phyloP scores from a whole-genome alignment of 2,888 invertebrate species.

The Idaea straminata region DNA sequence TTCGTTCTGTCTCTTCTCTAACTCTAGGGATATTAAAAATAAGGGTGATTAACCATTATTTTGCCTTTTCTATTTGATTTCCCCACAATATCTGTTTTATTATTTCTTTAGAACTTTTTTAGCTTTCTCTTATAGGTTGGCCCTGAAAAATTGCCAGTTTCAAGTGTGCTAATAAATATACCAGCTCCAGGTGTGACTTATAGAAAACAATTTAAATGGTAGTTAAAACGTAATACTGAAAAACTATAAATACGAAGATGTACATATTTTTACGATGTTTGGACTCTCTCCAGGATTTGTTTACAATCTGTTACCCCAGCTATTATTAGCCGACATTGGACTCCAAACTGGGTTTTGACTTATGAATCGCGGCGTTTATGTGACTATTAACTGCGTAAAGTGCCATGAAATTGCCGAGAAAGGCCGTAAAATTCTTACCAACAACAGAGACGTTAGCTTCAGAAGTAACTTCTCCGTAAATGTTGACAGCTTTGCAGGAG shows the following conservation, averaged over 20 bases:
- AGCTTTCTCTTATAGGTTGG: no score
- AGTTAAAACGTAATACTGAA: neutral
- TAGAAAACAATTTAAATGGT: no score
- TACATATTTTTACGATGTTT: conserved; percentile 45
- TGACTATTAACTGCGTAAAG: no score
- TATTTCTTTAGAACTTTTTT: no score
- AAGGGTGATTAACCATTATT: no score
- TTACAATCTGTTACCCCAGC: conserved; percentile 40
- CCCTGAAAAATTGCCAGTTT: no score
- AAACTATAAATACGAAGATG: conserved; percentile 15
- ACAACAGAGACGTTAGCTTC: conserved; percentile 90
- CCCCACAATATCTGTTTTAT: no score
- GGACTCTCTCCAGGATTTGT: conserved; percentile 63
- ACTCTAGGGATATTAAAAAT: no score
- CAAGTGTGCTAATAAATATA: no score
- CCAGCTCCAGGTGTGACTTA: no score
- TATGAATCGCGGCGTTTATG: neutral
- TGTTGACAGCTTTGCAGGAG: conserved; percentile 90
- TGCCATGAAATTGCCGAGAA: neutral
- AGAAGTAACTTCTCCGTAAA: conserved; percentile 87
- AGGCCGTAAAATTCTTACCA: conserved; percentile 68
- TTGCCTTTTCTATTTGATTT: no score
- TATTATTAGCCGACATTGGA: conserved; percentile 25
- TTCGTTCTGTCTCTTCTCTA: no score
- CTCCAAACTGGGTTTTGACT: neutral